Base-by-base conservation (phyloP, 2,888 invertebrate species). In the Hemicrepidius hirtus region DNA sequence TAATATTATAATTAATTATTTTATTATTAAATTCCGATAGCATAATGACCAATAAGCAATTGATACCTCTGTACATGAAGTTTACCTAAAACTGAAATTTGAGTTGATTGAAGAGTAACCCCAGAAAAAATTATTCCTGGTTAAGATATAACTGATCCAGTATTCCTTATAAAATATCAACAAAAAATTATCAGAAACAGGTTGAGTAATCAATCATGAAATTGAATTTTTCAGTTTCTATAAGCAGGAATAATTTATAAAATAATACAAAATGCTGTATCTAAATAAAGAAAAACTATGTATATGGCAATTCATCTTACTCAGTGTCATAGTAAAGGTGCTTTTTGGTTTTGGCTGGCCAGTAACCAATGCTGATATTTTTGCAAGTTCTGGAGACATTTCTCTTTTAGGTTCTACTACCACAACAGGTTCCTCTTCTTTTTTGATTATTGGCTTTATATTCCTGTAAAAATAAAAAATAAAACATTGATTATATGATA, bases 281-380 rank as follows among this genome's bases (percentile, higher is more conserved):
- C 37, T 24, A 24, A 24, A 24, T 24, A 3, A 37, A 37, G 12
- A 12, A 12, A 46, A 46, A 46, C 2, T 46, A 13, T 13, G 1
- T 46, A 46, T 46, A 6, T 2, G 16, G 10, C 6, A 50, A 50
- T 21, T 3, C 24, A 16, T 65, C 79, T 77, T 78, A 79, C 79
- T 79, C 66, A 44, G 2, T 28, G 75, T 4, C 12, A 37, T n/a
- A 12, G 28, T 44, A 32, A n/a, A 41, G 9, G 46, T 76, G 67
- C 84, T 88, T 85, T 94, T 94, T 73, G 88, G 91, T 83, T 95
- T 95, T 1, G 94, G 94, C 64, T 95, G 95, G 75, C 95, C 89
- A 3, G 95, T 95, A 40, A 95, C 93, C 71, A 96, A 85, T 21
- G 95, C 94, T 7, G 95, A 93, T 83, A 96, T 95, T 84, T 94